Percentiles rank a stretch among this genome's conserved stretches.
phyloP scores from a whole-genome alignment of 1,140 invertebrate genomes.

The Ylistrum balloti region DNA sequence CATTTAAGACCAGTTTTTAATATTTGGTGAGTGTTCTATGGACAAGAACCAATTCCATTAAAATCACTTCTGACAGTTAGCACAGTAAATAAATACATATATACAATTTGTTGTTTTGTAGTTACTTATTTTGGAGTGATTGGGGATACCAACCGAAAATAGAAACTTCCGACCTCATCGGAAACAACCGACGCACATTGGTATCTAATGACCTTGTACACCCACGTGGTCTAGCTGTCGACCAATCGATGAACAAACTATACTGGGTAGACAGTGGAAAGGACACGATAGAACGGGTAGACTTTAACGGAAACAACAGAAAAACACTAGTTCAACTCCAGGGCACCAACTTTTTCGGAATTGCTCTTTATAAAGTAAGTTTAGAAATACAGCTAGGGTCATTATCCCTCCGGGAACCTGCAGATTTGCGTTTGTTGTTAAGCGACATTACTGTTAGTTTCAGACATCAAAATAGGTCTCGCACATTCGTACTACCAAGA shows the following conservation, averaged over 20 bases:
- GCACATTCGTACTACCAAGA: too few relatives aligned
- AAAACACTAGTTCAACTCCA: conserved; percentile 65
- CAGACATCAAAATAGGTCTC: too few relatives aligned
- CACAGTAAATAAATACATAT: too few relatives aligned
- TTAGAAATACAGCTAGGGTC: background rate
- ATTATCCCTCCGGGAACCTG: background rate
- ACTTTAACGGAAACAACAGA: conserved; percentile 88
- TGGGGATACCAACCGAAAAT: conserved; percentile 95
- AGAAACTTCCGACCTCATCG: conserved; percentile 93
- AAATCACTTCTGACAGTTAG: too few relatives aligned
- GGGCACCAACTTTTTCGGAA: conserved; percentile 72
- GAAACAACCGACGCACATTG: conserved; percentile 88
- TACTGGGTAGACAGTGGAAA: conserved; percentile 97
- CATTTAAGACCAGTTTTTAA: too few relatives aligned
- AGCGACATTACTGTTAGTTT: too few relatives aligned
- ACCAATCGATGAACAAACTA: conserved; percentile 95
- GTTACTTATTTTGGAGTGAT: conserved; percentile 87
- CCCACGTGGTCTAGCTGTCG: conserved; percentile 96
- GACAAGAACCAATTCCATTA: too few relatives aligned
- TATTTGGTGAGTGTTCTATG: too few relatives aligned
- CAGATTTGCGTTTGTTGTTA: background rate
- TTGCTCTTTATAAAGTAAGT: conserved; percentile 74
- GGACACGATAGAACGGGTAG: conserved; percentile 95
- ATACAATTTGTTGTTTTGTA: conserved; percentile 51
- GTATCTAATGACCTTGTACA: conserved; percentile 93